These are phyloP conservation scores for Cromileptes altivelis DNA, from an alignment of 2,113 vertebrate genomes.

Conservation along the genomic window DNA sequence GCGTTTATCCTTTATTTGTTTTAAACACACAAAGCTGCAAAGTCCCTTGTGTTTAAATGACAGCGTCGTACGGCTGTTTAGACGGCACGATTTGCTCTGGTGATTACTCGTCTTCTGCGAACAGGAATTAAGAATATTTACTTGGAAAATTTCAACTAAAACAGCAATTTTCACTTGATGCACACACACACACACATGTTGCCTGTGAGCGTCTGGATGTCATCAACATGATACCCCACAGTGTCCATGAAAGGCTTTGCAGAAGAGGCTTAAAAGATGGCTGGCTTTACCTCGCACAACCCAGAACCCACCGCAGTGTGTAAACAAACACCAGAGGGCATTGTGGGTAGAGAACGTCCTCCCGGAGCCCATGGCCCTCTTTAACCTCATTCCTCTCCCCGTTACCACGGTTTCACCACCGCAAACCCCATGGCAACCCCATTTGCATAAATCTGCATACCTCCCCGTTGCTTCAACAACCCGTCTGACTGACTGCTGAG, in stretches of 20 bases:
- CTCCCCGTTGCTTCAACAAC: constrained; percentile 59
- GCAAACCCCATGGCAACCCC: constrained; percentile 61
- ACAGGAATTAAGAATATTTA: constrained; percentile 29
- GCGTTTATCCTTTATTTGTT: constrained; percentile 2
- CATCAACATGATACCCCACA: constrained; percentile 35
- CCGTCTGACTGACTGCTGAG: constrained; percentile 74
- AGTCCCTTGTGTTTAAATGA: constrained; percentile 19
- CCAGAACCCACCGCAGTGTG: constrained; percentile 57
- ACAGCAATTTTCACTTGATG: constrained; percentile 10
- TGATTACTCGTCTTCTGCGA: constrained; percentile 9
- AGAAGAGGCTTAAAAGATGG: constrained; percentile 53
- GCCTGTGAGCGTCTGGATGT: constrained; percentile 27
- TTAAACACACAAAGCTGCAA: background rate
- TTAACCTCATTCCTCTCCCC: constrained; percentile 77
- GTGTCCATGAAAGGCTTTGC: constrained; percentile 47
- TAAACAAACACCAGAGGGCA: constrained; percentile 81
- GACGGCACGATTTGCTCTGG: constrained; percentile 19
- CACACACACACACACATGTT: constrained; percentile 4
- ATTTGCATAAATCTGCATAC: constrained; percentile 81
- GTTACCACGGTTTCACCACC: constrained; percentile 74
- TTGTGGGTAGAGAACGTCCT: constrained; percentile 65
- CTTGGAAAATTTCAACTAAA: constrained; percentile 4
- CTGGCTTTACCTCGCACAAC: constrained; percentile 59
- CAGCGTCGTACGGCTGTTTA: constrained; percentile 2
- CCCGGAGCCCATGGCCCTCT: constrained; percentile 63